Evolutionary conservation across 2,113 vertebrate species (phyloP).

Genomic region (Rutilus rutilus): DNA sequence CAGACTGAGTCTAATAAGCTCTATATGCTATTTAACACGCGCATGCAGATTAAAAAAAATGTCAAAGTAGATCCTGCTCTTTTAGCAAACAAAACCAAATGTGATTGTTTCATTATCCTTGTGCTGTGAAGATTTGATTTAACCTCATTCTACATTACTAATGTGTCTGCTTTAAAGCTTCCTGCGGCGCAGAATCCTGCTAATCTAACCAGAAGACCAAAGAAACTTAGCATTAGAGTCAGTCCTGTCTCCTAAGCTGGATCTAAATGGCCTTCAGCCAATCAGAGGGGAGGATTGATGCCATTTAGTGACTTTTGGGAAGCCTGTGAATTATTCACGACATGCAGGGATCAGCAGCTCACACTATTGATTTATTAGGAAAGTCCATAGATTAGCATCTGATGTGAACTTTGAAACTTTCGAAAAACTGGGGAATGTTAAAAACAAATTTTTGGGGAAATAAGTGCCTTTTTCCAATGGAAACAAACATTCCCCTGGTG

Average conservation of each 20-base stretch:
- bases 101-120: background rate
- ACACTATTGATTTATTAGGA: background rate
- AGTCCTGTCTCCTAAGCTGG: background rate
- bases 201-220: constrained; percentile 1
- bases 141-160: background rate
- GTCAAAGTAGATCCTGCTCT: background rate
- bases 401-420: background rate
- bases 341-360: background rate
- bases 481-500: background rate
- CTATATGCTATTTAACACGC: background rate
- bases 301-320: background rate
- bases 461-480: background rate
- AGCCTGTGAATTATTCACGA: background rate
- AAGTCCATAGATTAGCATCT: background rate
- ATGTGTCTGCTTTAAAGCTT: background rate
- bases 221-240: background rate
- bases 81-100: background rate
- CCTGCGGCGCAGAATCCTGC: background rate
- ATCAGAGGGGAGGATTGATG: background rate
- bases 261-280: background rate
- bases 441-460: background rate
- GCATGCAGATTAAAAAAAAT: background rate
- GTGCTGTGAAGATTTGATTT: background rate
- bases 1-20: background rate
- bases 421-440: background rate